Percentiles rank a stretch among this genome's conserved stretches.
These are phyloP conservation scores for Emydura subglobosa DNA, from an alignment of 2,113 vertebrate genomes.

Conservation along the genomic window DNA sequence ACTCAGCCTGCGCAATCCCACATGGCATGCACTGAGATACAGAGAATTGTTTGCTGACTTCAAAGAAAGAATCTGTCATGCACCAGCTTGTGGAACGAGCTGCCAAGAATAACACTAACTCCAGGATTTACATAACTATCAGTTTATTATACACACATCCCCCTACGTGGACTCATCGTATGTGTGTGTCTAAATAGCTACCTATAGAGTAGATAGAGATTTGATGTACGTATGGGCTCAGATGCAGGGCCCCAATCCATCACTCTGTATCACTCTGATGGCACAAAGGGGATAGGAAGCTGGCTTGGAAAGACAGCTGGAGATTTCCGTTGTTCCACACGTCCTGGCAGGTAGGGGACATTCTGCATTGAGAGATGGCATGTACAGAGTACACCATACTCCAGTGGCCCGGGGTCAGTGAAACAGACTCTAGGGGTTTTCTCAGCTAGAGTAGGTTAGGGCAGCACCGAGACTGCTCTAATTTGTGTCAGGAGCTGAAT, in stretches of 20 bases:
- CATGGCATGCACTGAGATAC: neutral
- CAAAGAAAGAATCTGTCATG: constrained; percentile 20
- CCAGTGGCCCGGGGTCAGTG: neutral
- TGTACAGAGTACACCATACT: neutral
- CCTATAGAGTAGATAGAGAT: neutral
- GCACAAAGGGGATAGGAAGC: neutral
- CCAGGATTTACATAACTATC: constrained; percentile 23
- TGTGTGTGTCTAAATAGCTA: neutral
- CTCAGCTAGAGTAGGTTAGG: neutral
- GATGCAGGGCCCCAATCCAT: neutral
- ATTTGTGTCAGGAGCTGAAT: neutral
- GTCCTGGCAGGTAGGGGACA: neutral
- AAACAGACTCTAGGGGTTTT: neutral
- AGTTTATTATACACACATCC: neutral
- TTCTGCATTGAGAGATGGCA: neutral
- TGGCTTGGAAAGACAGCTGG: constrained; percentile 8
- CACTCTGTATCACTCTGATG: neutral
- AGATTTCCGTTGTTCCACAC: neutral
- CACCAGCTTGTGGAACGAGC: neutral
- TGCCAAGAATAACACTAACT: constrained; percentile 11
- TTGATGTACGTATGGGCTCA: neutral
- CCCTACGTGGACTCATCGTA: neutral
- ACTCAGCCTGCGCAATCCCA: neutral
- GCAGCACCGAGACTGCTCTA: neutral
- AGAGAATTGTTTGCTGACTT: constrained; percentile 29